Evolutionary conservation across 1,140 invertebrate species (phyloP), one percentile per base, ranked within the genome.

Genomic region (Leptopilina boulardi): DNA sequence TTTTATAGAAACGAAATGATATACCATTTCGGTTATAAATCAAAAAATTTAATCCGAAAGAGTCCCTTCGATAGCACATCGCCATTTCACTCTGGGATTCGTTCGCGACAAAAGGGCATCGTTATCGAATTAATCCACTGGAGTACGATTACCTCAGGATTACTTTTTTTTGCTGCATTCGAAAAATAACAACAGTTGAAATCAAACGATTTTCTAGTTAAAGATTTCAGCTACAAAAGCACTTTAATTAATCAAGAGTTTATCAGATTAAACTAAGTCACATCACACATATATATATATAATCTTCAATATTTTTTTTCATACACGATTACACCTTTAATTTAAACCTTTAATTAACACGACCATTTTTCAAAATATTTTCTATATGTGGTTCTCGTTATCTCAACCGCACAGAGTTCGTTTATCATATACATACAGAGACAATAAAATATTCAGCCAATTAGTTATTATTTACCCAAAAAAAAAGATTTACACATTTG

Each of bases 21-120:
- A 73, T 47, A n/a, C n/a, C 77, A 47, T 44, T 74, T 59, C 74
- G 80, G 47, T 70, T 74, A 85, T 86, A 86, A 85, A 85, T 86
- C 84, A 38, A 84, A 84, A 85, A 85, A 81, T 78, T 75, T 83
- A 84, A 84, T 83, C 85, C 51, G 79, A 76, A 83, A 83, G 78
- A 82, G 79, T 83, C 81, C 74, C 76, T 56, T 70, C 73, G 41
- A 30, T 54, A 47, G 70, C 15, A 75, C 38, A 77, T 76, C 78
- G 80, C 56, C 80, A 76, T 83, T 75, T 76, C 70, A 75, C 19
- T 26, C 42, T 47, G 59, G 59, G 56, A 26, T 66, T 34, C 11
- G 59, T 66, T 59, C 9, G 26, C 59, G 59, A 34, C 59, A 66
- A 66, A 66, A 66, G 23, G 23, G 11, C 23, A 66, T 66, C 59